Evolutionary conservation across 2,888 invertebrate species (phyloP), one percentile per base, ranked within the genome.

Genomic region (Pristionchus arcanus): DNA sequence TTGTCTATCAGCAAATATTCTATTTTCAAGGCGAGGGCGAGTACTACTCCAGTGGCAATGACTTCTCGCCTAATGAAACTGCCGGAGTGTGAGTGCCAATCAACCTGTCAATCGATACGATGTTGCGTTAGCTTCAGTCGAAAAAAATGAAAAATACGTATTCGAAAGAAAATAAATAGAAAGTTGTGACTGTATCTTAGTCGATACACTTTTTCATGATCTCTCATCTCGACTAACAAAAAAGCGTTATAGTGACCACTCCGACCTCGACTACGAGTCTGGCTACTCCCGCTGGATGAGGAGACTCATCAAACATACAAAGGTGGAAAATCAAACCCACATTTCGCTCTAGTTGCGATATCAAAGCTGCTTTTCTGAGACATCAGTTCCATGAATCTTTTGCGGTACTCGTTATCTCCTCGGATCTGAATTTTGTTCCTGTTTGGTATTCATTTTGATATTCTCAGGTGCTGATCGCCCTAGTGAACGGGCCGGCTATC

Each of bases 401-500:
- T n/a, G n/a, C n/a, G n/a, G n/a, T n/a, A n/a, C n/a, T n/a, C n/a
- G n/a, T n/a, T n/a, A n/a, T n/a, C n/a, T n/a, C n/a, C n/a, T n/a
- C n/a, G n/a, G n/a, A n/a, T n/a, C n/a, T n/a, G n/a, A n/a, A 31
- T 37, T 34, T 34, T 77, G 19, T 2, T 3, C 11, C 15, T 77
- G 34, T 3, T 77, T 77, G 42, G 42, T 21, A 21, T 42, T 5
- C 42, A 74, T 37, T 5, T 21, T 37, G 3, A 16, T 31, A 16
- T 31, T 77, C 42, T 28, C 71, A 99, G 96, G 96, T 98, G 49
- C 95, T 99, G 55, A 96, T 98, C 91, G 97, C 97, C 28, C 96
- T 98, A 89, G 97, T 98, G 0, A 98, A 98, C 96, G 98, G 98
- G 0, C 98, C 98, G 68, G 98, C 98, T n/a, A 97, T 98, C 92